Percentiles rank a stretch among this genome's conserved stretches.
Evolutionary conservation across 2,113 vertebrate genomes (phyloP).

Genomic region (Euleptes europaea): DNA sequence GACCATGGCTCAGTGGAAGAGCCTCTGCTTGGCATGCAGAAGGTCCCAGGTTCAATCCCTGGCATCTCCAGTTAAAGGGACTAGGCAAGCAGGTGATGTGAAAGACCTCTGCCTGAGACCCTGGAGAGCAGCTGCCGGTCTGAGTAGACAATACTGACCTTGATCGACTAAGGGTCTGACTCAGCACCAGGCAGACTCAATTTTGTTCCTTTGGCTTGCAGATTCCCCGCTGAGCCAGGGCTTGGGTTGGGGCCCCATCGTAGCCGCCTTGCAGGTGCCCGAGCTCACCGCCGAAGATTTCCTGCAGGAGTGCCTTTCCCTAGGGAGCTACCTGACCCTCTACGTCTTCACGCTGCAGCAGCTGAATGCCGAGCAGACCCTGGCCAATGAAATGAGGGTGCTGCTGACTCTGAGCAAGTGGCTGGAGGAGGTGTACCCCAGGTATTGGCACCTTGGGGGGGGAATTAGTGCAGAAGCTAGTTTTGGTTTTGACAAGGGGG

Average conservation of each 20-base stretch:
- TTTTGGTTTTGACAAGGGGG: too few species aligned
- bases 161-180: too few species aligned
- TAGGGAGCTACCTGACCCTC: conserved; percentile 92
- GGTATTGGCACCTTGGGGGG: conserved; percentile 64
- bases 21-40: too few species aligned
- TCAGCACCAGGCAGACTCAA: too few species aligned
- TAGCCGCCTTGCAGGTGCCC: conserved; percentile 94
- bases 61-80: too few species aligned
- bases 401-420: conserved; percentile 87
- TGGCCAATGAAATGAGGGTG: conserved; percentile 86
- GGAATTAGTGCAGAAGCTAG: not conserved
- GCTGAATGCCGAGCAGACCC: conserved; percentile 88
- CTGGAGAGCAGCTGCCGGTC: too few species aligned
- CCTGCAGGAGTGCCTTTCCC: conserved; percentile 88
- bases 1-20: too few species aligned
- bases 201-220: conserved; percentile 51
- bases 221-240: conserved; percentile 71
- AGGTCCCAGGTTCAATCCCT: too few species aligned
- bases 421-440: conserved; percentile 89
- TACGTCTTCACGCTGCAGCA: conserved; percentile 92
- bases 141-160: too few species aligned
- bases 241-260: conserved; percentile 91
- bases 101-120: too few species aligned
- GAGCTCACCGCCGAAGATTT: conserved; percentile 95
- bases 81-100: too few species aligned